A percentile compares a stretch with the other conserved stretches of the same genome.
Evolutionary conservation across 2,797 vertebrate species (phyloP).

Genomic region (Graptemys geographica): DNA sequence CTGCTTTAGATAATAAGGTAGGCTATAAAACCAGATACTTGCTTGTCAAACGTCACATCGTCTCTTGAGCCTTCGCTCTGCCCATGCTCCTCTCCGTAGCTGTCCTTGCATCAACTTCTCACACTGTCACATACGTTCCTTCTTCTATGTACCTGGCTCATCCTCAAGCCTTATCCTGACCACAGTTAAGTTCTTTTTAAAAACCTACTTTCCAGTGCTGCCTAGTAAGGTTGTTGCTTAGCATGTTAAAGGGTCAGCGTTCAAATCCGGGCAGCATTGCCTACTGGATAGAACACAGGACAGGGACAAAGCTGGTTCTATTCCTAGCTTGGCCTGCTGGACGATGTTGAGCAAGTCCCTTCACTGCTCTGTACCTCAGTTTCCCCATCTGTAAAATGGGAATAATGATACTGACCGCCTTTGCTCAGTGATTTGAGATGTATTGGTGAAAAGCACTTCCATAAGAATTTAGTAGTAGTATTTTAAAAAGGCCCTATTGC

Average conservation of each 20-base stretch:
- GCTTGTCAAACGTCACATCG: not conserved
- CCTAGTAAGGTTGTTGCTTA: not conserved
- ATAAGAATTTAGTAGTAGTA: not conserved
- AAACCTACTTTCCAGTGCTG: not conserved
- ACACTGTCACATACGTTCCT: not conserved
- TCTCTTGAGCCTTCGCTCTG: not conserved
- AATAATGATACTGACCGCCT: rapidly evolving
- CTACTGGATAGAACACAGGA: too few species aligned
- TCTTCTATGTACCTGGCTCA: not conserved
- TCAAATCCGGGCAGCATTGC: not conserved
- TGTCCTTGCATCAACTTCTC: not conserved
- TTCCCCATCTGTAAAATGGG: not conserved
- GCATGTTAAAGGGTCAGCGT: not conserved
- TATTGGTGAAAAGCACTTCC: not conserved
- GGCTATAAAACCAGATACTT: not conserved
- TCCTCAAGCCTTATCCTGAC: not conserved
- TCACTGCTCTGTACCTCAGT: rapidly evolving
- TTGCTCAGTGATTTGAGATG: not conserved
- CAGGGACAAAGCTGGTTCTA: too few species aligned
- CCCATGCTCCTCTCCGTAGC: not conserved
- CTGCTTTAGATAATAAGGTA: not conserved
- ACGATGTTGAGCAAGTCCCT: not conserved
- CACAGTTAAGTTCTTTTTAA: not conserved
- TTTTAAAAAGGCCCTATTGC: not conserved
- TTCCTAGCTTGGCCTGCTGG: not conserved